Evolutionary conservation across 2,113 vertebrate genomes (phyloP), one percentile per base, ranked within the genome.

Genomic region (Oncorhynchus gorbuscha): DNA sequence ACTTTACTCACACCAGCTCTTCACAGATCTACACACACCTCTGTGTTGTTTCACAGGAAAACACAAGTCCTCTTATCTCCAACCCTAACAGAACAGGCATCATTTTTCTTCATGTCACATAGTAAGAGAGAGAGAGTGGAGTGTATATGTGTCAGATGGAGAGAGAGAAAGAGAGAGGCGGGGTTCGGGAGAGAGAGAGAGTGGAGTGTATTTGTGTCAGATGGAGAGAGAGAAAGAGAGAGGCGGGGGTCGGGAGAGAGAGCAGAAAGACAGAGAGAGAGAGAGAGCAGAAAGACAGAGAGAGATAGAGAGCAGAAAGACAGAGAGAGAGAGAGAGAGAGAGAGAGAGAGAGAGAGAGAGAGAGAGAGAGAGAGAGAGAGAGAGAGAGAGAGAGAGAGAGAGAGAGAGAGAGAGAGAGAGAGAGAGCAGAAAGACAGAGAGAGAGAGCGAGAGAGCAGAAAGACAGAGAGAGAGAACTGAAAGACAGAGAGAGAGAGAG

Each of bases 41-140:
- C 83, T 89, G 88, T 91, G 91, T 90, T 83, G 90, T 91, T 90
- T 90, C 89, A 89, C 89, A 89, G 83, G 83, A 86, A 92, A 91
- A 91, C 87, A 91, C 86, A 90, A 87, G 85, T 83, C 89, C 87
- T 91, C 88, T 92, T 89, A 85, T 91, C 81, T 80, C 79, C 76
- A 30, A 81, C 67, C 78, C 81, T 81, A 77, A 83, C 88, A 5
- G 88, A 91, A 91, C 90, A 91, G 90, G 89, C 92, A 89, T 91
- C 84, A 88, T 90, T 90, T 92, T 92, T 91, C 89, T 85, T 85
- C 84, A 83, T 83, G 65, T 87, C 78, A 84, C 79, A 80, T 84
- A 73, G 75, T 58, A n/a, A 18, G 58, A 58, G 67, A 20, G 58
- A 81, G 64, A 86, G 80, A 84, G 35, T 32, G 32, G 32, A 32